Base-by-base conservation (phyloP, 2,888 invertebrate species). In the Venustoraphidia nigricollis region DNA sequence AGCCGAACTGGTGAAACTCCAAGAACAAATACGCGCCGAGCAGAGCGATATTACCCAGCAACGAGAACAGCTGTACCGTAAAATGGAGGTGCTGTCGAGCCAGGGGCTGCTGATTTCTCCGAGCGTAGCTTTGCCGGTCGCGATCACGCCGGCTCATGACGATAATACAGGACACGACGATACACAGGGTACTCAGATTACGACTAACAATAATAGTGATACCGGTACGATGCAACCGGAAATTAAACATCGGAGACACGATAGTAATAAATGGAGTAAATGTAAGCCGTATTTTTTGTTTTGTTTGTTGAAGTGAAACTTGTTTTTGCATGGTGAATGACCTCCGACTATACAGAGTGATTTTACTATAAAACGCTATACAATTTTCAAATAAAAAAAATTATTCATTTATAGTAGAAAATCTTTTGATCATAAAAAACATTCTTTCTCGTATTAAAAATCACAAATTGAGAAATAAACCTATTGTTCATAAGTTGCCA, bases 41-140 rank as follows among this genome's bases (percentile, higher is more conserved):
- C 86, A 90, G 59, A 80, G 83, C 53, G 94, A 95, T 60, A 82
- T 95, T 10, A 82, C 80, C 17, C 86, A 90, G 56, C 93, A 94
- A 63, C 73, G 93, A n/a, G 94, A 95, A 58, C 84, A 92, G 57
- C 70, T 95, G 10, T 93, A 88, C 62, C 73, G 91, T 45, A 82
- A 91, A 64, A 75, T 93, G 64, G 93, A 95, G 62, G 74, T 86
- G 44, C 68, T 93, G 40, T 81, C 84, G 48, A 79, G 77, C 53
- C 84, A 87, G 63, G 86, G 86, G 3, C 70, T 85, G 44, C 63
- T 81, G 41, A 68, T 81, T 34, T 77, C 79, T 9, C 76, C 81
- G 8, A 76, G 75, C 55, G 69, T 72, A 10, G 66, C 70, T 1
- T 61, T 73, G 51, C 68, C 71, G 10, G 69, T 73, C 27, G 63